phyloP scores from a whole-genome alignment of 2,888 invertebrate species.

The Helleia helle region DNA sequence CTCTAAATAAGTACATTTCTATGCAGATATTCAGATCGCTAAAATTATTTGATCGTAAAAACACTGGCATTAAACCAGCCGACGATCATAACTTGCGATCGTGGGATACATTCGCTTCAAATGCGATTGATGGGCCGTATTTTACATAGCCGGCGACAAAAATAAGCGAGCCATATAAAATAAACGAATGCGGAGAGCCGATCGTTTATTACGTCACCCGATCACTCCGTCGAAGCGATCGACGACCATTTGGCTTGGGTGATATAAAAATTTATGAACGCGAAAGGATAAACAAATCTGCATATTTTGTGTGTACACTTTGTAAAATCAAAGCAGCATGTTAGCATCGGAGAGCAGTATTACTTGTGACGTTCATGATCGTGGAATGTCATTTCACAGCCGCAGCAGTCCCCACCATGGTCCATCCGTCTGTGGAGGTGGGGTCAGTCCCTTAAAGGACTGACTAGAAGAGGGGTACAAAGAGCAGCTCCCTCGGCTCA shows the following conservation, averaged over 20 bases:
- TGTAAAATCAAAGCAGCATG: too few species aligned
- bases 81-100: conserved; percentile 6
- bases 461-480: too few species aligned
- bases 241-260: conserved; percentile 8
- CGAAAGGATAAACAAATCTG: conserved; percentile 7
- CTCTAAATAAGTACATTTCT: too few species aligned
- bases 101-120: neutral
- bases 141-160: conserved; percentile 5
- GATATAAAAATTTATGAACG: conserved; percentile 10
- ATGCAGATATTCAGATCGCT: neutral
- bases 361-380: too few species aligned
- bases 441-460: too few species aligned
- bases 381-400: too few species aligned
- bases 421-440: too few species aligned
- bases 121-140: conserved; percentile 4
- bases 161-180: conserved; percentile 9
- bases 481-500: too few species aligned
- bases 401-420: too few species aligned
- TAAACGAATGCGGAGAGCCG: conserved; percentile 4
- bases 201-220: neutral
- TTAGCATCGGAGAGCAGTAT: too few species aligned
- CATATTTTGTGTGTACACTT: neutral
- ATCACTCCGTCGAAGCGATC: conserved; percentile 2
- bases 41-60: neutral
- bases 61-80: conserved; percentile 1